Conservation (phyloP, 2,113 vertebrate genomes). For the Herpailurus yagouaroundi region DNA sequence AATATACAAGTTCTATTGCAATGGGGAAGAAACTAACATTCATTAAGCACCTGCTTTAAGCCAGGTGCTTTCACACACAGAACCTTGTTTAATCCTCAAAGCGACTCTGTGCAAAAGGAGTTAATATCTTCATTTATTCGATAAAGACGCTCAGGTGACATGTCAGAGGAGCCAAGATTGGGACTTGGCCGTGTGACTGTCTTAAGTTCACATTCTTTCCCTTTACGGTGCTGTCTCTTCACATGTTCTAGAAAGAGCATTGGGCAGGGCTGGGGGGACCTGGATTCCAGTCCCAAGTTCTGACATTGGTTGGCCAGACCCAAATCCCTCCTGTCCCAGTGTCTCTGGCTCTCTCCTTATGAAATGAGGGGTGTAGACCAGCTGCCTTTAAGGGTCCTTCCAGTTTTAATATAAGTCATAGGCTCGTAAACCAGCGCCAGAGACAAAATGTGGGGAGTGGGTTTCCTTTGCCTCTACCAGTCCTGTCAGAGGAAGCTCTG, state of each 20-base stretch:
- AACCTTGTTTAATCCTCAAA: constrained; percentile 32
- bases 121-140: neutral
- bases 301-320: neutral
- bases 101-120: neutral
- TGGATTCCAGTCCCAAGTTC: neutral
- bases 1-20: constrained; percentile 39
- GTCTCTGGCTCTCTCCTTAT: neutral
- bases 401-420: rapidly evolving
- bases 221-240: rapidly evolving
- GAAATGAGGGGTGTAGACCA: neutral
- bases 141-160: neutral
- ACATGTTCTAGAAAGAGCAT: neutral
- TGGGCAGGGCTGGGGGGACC: rapidly evolving
- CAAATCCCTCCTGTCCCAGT: rapidly evolving
- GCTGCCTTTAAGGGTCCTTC: neutral
- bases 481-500: neutral
- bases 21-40: neutral
- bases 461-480: too few relatives aligned
- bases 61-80: constrained; percentile 54
- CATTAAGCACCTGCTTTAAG: constrained; percentile 56
- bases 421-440: neutral
- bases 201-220: neutral
- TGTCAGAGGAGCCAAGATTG: rapidly evolving
- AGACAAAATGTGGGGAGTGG: rapidly evolving
- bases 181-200: neutral